These are phyloP conservation scores for Anas platyrhynchos DNA, from an alignment of 2,113 vertebrate genomes.

Conservation along the genomic window DNA sequence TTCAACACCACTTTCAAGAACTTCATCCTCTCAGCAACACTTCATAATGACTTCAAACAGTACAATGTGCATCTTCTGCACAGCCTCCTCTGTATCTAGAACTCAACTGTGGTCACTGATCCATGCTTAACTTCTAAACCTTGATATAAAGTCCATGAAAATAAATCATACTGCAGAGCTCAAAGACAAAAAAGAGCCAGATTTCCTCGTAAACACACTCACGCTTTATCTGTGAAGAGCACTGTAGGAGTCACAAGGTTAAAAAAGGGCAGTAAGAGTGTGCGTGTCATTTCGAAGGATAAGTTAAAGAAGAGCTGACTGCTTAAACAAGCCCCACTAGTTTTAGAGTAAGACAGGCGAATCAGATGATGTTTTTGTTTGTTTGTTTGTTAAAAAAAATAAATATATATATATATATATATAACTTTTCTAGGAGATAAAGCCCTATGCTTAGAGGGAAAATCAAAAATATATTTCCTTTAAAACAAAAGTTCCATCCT, in stretches of 20 bases:
- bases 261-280: background rate
- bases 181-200: background rate
- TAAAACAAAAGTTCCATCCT: constrained; percentile 52
- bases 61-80: background rate
- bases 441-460: constrained; percentile 25
- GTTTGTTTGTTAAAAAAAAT: background rate
- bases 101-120: background rate
- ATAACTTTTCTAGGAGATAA: background rate
- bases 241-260: background rate
- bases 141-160: background rate
- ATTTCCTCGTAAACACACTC: background rate
- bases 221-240: background rate
- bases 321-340: background rate
- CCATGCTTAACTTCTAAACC: constrained; percentile 1
- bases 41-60: background rate
- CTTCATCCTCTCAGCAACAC: background rate
- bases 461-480: constrained; percentile 65
- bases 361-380: background rate
- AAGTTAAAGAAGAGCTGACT: background rate
- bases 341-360: background rate
- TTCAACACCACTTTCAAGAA: constrained; percentile 20
- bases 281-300: background rate
- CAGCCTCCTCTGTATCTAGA: background rate
- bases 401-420: background rate
- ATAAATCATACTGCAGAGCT: background rate